Base-by-base conservation (phyloP, 1,140 invertebrate genomes). In the Meloidogyne exigua region DNA sequence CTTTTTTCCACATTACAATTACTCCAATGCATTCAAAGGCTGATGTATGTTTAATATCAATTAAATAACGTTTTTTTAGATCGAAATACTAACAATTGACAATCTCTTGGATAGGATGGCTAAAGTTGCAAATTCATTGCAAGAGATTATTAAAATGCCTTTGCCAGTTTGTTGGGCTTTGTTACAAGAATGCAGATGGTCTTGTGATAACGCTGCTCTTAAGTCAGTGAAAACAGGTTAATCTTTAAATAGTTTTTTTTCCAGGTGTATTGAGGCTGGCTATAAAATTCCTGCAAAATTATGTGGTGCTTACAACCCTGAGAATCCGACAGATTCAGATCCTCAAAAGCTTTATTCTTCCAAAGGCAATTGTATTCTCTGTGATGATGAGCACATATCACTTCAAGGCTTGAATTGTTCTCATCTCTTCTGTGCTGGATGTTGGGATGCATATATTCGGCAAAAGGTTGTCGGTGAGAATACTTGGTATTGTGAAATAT, bases 371-470 rank as follows among this genome's bases (percentile, higher is more conserved):
- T 57, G 49, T 57, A 57, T 57, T 57, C 49, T 57, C 49, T 57
- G 49, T n/a, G 49, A 57, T 57, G 49, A 57, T n/a, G 49, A 57
- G 21, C 49, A 57, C 10, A n/a, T 57, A 7, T 4, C 49, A 57
- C 4, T 57, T 7, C 49, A 57, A 57, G 49, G 49, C 2, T 57
- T 57, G 18, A 57, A 57, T 57, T 68, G 66, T 68, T n/a, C 66
- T 36, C 66, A 68, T 68, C 28, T 36, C 21, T 68, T 68, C 66
- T 68, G 66, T 68, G 21, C 28, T 32, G 66, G 25, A 21, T 68
- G 66, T 21, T 68, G 66, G 66, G 39, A 36, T 25, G 66, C 28
- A 36, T 68, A 68, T 42, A 36, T 68, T 18, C 4, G 39, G 9
- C 66, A 68, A 68, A 68, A 68, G 21, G 66, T 68, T 36, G 13